phyloP scores from a whole-genome alignment of 2,797 vertebrate species.

The Ficedula albicollis region DNA sequence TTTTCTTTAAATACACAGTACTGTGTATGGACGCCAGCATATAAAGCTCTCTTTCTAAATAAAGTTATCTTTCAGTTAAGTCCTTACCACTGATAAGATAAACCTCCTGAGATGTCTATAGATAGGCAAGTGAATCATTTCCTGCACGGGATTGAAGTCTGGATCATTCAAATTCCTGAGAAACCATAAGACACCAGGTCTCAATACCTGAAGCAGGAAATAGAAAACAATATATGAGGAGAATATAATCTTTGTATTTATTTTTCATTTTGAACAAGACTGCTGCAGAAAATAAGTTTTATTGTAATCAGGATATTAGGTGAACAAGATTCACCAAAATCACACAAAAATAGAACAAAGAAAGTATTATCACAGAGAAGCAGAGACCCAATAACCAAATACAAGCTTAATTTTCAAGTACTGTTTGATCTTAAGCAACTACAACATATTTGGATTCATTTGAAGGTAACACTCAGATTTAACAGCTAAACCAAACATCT shows the following conservation, averaged over 20 bases:
- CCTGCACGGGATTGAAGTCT: conserved; percentile 96
- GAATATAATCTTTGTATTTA: neutral
- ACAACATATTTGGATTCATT: neutral
- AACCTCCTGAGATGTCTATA: conserved; percentile 95
- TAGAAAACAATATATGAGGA: neutral
- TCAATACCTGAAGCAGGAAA: conserved; percentile 83
- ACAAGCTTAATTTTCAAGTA: neutral
- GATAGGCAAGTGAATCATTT: conserved; percentile 97
- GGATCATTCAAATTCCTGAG: conserved; percentile 97
- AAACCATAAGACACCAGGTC: conserved; percentile 96
- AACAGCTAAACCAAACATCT: neutral
- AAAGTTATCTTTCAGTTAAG: neutral
- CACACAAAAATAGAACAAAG: neutral
- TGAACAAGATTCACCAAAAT: neutral
- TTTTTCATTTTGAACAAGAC: neutral
- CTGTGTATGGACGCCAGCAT: fast-evolving
- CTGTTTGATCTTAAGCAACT: neutral
- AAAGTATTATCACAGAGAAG: neutral
- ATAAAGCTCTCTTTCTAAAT: neutral
- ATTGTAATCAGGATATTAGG: neutral
- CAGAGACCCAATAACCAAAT: neutral
- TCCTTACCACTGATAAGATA: conserved; percentile 93
- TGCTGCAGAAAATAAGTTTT: neutral
- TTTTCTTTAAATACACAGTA: neutral
- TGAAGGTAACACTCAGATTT: neutral